Evolutionary conservation across 2,113 vertebrate species (phyloP), one percentile per base, ranked within the genome.

Genomic region (Odocoileus virginianus): DNA sequence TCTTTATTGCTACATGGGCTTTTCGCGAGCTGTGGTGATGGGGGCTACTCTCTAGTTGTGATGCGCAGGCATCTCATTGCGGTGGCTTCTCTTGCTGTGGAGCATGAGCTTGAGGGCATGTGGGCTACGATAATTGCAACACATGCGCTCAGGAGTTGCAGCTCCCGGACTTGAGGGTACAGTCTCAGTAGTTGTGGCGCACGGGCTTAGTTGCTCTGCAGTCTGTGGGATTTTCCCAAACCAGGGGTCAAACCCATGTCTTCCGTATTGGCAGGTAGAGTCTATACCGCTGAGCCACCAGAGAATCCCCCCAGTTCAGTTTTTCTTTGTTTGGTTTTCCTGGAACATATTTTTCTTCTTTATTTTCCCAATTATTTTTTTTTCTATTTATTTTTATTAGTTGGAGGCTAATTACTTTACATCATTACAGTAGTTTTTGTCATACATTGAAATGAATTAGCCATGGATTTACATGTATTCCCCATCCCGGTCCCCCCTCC

Each of bases 61-160:
- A 76, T 43, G 36, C 0, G 6, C 36, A 76, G 71, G 23, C 36
- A 3, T 76, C 71, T 14, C 36, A 7, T 27, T 14, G 71, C 12
- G 3, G 71, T 3, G 36, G 36, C 71, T 25, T 43, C 71, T 76
- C 36, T 27, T 1, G 36, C 1, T 74, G 23, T 25, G 71, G 36
- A 43, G 23, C 71, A 14, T 5, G 12, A 23, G 12, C 71, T 43
- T 36, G 27, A 3, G 36, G 23, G 36, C 36, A 14, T 7, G 36
- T 0, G 12, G 36, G 36, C 36, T 25, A 13, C 13, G 23, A 13
- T 43, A 6, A 6, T 0, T 43, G 36, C 36, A 13, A 6, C 36
- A 43, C 71, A 0, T 7, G 36, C 0, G 1, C 71, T 27, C 36
- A 3, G 36, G 14, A 14, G 36, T 43, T 74, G 36, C 23, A 3